Conservation (phyloP, 2,888 invertebrate genomes). For the Cosmia pyralina region DNA sequence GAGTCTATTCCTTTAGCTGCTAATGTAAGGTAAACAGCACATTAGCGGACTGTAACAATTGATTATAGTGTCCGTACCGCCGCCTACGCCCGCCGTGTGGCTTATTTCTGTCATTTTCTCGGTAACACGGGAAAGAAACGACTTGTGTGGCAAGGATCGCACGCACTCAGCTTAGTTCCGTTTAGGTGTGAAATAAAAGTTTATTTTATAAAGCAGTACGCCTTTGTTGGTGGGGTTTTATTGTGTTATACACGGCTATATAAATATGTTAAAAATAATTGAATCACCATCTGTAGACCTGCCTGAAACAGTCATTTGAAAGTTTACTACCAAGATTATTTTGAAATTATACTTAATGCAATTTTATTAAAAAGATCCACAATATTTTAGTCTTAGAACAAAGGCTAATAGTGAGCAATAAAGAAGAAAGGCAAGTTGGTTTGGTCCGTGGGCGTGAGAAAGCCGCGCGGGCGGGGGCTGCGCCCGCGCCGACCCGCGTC, state of each 20-base stretch:
- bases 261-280: slow-evolving; percentile 3
- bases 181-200: slow-evolving; percentile 71
- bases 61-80: slow-evolving; percentile 76
- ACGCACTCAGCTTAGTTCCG: slow-evolving; percentile 78
- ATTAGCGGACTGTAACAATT: slow-evolving; percentile 83
- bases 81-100: slow-evolving; percentile 66
- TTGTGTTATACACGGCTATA: background rate
- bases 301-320: slow-evolving; percentile 5
- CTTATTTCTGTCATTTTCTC: slow-evolving; percentile 83
- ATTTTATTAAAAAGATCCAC: slow-evolving; percentile 51
- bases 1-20: slow-evolving; percentile 76
- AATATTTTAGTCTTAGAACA: slow-evolving; percentile 66
- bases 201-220: slow-evolving; percentile 52
- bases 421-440: slow-evolving; percentile 79
- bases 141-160: slow-evolving; percentile 84
- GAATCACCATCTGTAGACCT: background rate
- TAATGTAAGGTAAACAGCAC: slow-evolving; percentile 86
- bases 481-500: slow-evolving; percentile 61
- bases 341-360: slow-evolving; percentile 18
- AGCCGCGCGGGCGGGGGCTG: slow-evolving; percentile 77
- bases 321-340: background rate
- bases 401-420: slow-evolving; percentile 74
- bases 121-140: slow-evolving; percentile 79
- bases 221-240: slow-evolving; percentile 32
- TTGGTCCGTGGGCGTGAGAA: slow-evolving; percentile 84